phyloP scores from a whole-genome alignment of 2,888 invertebrate species.

The Oscheius sp. region DNA sequence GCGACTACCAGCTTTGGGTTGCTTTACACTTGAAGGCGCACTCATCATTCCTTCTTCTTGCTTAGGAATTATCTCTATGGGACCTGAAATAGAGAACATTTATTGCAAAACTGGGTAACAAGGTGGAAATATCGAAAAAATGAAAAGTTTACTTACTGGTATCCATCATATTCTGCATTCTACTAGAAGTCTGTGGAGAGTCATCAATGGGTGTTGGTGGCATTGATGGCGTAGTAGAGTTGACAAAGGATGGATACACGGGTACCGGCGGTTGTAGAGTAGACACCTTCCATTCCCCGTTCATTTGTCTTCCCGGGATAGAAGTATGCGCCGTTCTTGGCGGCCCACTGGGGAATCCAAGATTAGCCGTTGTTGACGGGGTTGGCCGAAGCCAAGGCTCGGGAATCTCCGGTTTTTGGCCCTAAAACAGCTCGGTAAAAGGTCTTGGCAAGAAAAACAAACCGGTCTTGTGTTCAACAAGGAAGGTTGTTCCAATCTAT shows the following conservation, averaged over 20 bases:
- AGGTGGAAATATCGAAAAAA: no score
- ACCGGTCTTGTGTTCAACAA: conserved; percentile 1
- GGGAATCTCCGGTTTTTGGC: conserved; percentile 6
- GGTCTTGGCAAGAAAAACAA: not conserved
- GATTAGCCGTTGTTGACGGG: not conserved
- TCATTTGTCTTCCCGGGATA: not conserved
- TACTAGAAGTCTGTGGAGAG: not conserved
- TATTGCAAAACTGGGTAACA: no score
- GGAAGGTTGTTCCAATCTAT: conserved; percentile 42
- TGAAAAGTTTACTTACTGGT: not conserved
- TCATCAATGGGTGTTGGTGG: not conserved
- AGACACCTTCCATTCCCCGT: not conserved
- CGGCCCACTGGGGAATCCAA: conserved; percentile 14
- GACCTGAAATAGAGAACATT: not conserved
- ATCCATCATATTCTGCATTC: conserved; percentile 12
- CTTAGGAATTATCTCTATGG: conserved; percentile 10
- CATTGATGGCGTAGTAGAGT: not conserved
- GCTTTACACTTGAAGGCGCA: conserved; percentile 53
- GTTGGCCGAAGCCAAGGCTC: conserved; percentile 9
- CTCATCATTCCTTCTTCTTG: conserved; percentile 47
- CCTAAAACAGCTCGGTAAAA: not conserved
- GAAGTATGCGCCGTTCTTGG: conserved; percentile 18
- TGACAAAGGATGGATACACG: conserved; percentile 12
- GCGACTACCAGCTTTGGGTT: conserved; percentile 30
- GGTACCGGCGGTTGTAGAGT: conserved; percentile 12